phyloP scores from a whole-genome alignment of 2,113 vertebrate genomes.

The Strix uralensis region DNA sequence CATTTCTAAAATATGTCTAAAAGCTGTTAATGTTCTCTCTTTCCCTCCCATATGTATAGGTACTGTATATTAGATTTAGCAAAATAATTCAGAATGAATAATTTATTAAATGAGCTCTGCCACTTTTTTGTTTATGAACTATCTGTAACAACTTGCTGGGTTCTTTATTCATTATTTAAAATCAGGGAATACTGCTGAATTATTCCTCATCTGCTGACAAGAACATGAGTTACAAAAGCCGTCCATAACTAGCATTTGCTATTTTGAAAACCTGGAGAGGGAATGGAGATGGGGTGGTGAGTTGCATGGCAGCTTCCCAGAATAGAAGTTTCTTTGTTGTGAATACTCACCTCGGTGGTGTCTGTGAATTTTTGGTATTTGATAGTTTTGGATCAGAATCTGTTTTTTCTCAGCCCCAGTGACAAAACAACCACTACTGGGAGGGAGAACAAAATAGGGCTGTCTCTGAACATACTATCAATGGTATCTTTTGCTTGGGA shows the following conservation, averaged over 20 bases:
- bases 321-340: neutral
- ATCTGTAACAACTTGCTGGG: neutral
- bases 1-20: conserved; percentile 47
- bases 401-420: neutral
- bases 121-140: conserved; percentile 13
- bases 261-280: neutral
- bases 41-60: neutral
- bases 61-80: neutral
- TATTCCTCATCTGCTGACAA: neutral
- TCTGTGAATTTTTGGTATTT: neutral
- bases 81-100: conserved; percentile 16
- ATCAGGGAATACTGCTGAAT: conserved; percentile 6
- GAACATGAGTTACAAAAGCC: neutral
- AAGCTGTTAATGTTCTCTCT: conserved; percentile 22
- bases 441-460: fast-evolving
- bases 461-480: fast-evolving
- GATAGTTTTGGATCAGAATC: neutral
- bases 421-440: neutral
- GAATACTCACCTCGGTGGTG: neutral
- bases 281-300: fast-evolving
- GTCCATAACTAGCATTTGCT: neutral
- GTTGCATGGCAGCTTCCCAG: neutral
- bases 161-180: conserved; percentile 27
- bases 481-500: neutral
- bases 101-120: conserved; percentile 32